A percentile compares a stretch with the other conserved stretches of the same genome.
Evolutionary conservation across 2,113 vertebrate genomes (phyloP).

Genomic region (Pantherophis guttatus): DNA sequence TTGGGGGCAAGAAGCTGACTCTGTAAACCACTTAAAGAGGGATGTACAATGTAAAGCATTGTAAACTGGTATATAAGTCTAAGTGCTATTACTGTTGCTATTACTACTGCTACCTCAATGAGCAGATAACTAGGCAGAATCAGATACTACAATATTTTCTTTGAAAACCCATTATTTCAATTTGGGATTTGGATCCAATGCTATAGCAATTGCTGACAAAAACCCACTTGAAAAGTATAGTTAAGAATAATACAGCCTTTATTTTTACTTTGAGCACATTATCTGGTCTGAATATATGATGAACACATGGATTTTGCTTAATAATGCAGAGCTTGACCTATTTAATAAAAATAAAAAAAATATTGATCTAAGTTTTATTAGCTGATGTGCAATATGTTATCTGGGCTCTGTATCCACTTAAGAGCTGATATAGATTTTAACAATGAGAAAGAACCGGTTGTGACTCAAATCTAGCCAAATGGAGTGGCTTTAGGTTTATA

Average conservation of each 20-base stretch:
- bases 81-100: no score
- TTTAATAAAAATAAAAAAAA: conserved; percentile 18
- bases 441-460: neutral
- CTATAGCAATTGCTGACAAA: neutral
- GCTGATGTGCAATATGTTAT: neutral
- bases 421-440: neutral
- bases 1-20: no score
- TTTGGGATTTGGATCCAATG: neutral
- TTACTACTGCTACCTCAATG: neutral
- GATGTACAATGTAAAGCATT: no score
- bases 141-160: neutral
- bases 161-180: neutral
- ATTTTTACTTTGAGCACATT: neutral
- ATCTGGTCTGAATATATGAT: neutral
- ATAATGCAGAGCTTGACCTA: conserved; percentile 17
- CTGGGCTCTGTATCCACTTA: neutral
- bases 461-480: neutral
- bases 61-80: no score
- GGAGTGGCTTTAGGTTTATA: neutral
- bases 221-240: neutral
- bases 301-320: conserved; percentile 16
- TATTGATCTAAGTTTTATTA: conserved; percentile 22
- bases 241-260: neutral
- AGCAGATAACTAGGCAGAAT: neutral
- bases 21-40: no score